Evolutionary conservation across 2,113 vertebrate species (phyloP).

Genomic region (Marcusenius ussheri): DNA sequence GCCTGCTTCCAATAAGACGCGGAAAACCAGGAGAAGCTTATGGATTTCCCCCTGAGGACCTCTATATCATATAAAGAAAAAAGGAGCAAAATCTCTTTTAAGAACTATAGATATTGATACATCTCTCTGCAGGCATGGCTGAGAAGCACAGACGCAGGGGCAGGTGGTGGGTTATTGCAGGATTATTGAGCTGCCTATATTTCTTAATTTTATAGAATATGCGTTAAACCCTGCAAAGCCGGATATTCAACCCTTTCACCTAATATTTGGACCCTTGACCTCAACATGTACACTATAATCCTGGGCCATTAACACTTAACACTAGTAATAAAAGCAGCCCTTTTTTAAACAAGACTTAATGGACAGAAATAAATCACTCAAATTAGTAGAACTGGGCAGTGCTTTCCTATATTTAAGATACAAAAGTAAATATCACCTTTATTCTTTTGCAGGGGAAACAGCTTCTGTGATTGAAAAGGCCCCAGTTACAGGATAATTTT

Average conservation of each 20-base stretch:
- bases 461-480: not conserved
- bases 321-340: conserved; percentile 42
- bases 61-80: not conserved
- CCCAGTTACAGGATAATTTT: not conserved
- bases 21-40: not conserved
- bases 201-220: not conserved
- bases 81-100: not conserved
- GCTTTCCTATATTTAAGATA: conserved; percentile 30
- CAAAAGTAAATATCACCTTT: not conserved
- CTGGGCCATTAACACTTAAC: conserved; percentile 44
- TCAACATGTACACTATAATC: conserved; percentile 36
- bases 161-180: not conserved
- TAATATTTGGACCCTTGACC: conserved; percentile 33
- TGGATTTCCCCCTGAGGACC: not conserved
- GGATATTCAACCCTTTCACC: not conserved
- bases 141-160: not conserved
- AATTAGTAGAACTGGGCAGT: conserved; percentile 28
- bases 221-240: not conserved
- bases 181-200: not conserved
- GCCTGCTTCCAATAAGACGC: conserved; percentile 20
- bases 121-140: not conserved
- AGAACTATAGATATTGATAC: not conserved
- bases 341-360: conserved; percentile 30
- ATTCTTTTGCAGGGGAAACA: not conserved
- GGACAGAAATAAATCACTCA: conserved; percentile 43